These are phyloP conservation scores for Pollimyrus isidori DNA, from an alignment of 2,113 vertebrate genomes.

Conservation along the genomic window DNA sequence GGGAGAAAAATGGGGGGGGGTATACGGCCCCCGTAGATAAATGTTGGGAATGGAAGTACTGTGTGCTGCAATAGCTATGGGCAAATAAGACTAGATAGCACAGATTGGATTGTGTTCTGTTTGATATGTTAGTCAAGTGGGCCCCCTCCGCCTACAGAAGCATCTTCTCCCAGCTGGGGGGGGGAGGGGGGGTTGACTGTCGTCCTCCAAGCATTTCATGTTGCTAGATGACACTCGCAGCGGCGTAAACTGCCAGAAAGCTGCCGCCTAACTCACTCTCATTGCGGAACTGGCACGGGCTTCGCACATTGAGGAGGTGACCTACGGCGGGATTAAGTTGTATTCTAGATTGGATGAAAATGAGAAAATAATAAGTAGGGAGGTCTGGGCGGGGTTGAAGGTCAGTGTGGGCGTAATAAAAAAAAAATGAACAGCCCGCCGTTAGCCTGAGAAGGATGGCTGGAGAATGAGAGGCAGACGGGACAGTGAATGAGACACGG, in stretches of 20 bases:
- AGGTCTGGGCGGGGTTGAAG: slow-evolving; percentile 5
- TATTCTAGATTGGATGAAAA: not conserved
- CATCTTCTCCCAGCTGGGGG: not conserved
- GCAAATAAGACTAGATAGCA: not conserved
- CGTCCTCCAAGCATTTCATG: not conserved
- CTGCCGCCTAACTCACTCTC: not conserved
- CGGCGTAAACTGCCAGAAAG: not conserved
- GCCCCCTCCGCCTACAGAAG: not conserved
- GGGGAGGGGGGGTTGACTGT: not conserved
- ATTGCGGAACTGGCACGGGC: not conserved
- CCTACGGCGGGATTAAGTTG: not conserved
- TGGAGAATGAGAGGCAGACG: not conserved
- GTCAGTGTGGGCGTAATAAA: slow-evolving; percentile 17
- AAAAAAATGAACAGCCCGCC: slow-evolving; percentile 10
- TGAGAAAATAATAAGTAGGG: not conserved
- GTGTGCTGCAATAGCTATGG: not conserved
- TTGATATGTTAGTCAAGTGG: not conserved
- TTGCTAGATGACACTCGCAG: not conserved
- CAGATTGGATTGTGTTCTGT: not conserved
- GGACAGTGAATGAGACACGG: not conserved
- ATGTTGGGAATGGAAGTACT: not conserved
- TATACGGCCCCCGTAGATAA: not conserved
- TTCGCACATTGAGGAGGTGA: not conserved
- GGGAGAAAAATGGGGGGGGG: not conserved
- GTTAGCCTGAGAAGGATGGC: not conserved